These are phyloP conservation scores for Macroramphosus scolopax DNA, from an alignment of 2,797 vertebrate genomes.

Conservation along the genomic window DNA sequence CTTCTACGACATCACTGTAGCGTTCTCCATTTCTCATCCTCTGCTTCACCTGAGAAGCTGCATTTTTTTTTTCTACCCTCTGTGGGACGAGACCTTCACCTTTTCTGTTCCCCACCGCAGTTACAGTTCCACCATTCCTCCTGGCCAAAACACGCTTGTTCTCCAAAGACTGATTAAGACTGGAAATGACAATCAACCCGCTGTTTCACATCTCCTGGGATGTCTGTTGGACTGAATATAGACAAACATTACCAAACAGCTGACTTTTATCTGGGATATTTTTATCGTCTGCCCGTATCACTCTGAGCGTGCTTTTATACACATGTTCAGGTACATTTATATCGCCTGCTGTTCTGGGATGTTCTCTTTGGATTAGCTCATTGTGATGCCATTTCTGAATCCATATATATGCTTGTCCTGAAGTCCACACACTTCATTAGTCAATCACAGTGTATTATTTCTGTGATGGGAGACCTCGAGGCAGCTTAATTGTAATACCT, in stretches of 20 bases:
- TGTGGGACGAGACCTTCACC: slow-evolving; percentile 47
- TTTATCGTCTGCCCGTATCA: slow-evolving; percentile 37
- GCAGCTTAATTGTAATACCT: slow-evolving; percentile 63
- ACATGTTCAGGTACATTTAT: slow-evolving; percentile 47
- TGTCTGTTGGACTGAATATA: slow-evolving; percentile 36
- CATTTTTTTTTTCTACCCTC: slow-evolving; percentile 29
- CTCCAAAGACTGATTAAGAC: slow-evolving; percentile 57
- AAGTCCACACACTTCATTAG: slow-evolving; percentile 28
- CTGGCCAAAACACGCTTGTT: slow-evolving; percentile 32
- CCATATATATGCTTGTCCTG: slow-evolving; percentile 12
- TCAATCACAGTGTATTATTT: slow-evolving; percentile 33
- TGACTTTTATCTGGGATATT: slow-evolving; percentile 31
- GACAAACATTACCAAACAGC: slow-evolving; percentile 9
- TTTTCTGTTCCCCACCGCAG: slow-evolving; percentile 22
- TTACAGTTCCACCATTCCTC: slow-evolving; percentile 32
- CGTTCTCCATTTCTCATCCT: slow-evolving; percentile 67
- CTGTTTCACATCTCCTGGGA: slow-evolving; percentile 34
- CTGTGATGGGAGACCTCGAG: slow-evolving; percentile 45
- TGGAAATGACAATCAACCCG: slow-evolving; percentile 35
- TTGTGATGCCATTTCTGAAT: slow-evolving; percentile 45
- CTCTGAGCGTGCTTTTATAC: slow-evolving; percentile 63
- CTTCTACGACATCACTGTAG: slow-evolving; percentile 71
- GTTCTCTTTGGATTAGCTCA: slow-evolving; percentile 39
- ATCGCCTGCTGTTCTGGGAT: slow-evolving; percentile 31
- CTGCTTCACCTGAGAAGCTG: slow-evolving; percentile 57